Conservation (phyloP, 2,888 invertebrate genomes). For the Torymus aiolomorphi region DNA sequence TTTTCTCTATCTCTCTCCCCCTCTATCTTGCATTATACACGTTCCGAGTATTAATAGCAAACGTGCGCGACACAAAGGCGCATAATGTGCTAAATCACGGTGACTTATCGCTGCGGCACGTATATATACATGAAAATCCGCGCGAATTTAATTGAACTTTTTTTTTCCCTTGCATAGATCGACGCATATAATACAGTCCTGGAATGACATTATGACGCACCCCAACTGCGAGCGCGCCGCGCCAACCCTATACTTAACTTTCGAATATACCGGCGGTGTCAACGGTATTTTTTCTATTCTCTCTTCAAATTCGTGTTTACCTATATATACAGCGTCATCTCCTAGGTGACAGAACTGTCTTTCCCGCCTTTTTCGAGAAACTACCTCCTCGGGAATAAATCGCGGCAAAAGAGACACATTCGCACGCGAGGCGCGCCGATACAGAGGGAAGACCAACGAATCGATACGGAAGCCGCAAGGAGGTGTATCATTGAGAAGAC, state of each 20-base stretch:
- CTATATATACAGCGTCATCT: too few species aligned
- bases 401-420: too few species aligned
- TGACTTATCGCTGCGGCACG: too few species aligned
- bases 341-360: too few species aligned
- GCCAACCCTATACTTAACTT: neutral
- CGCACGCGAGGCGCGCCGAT: neutral
- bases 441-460: neutral
- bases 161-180: too few species aligned
- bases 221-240: neutral
- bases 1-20: neutral
- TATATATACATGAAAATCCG: too few species aligned
- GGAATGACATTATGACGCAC: neutral
- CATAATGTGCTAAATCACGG: neutral
- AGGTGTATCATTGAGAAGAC: constrained; percentile 39
- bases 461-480: neutral
- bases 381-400: too few species aligned
- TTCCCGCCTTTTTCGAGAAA: too few species aligned
- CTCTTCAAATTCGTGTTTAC: too few species aligned
- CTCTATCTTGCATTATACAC: neutral
- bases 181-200: too few species aligned
- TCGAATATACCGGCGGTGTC: neutral
- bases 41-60: constrained; percentile 21
- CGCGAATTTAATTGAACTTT: too few species aligned
- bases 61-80: constrained; percentile 20
- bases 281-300: too few species aligned